These are phyloP conservation scores for Drosophila stalkeri DNA, from an alignment of 2,888 invertebrate species.

Conservation along the genomic window DNA sequence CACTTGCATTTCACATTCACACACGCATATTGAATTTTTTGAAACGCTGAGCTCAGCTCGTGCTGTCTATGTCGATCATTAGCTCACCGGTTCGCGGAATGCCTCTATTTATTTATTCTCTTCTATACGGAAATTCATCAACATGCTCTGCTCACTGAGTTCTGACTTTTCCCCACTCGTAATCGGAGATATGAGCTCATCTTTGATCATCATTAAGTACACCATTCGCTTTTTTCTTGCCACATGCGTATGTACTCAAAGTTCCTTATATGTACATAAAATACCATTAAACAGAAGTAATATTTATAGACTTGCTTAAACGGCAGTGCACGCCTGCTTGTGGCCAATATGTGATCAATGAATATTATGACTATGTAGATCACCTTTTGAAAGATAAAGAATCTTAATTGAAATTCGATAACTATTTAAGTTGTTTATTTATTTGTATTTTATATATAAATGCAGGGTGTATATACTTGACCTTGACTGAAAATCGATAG, in stretches of 20 bases:
- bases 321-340: not conserved
- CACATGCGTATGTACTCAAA: constrained; percentile 8
- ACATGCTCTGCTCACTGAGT: constrained; percentile 16
- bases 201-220: constrained; percentile 21
- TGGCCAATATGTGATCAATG: not conserved
- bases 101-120: constrained; percentile 32
- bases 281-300: constrained; percentile 2
- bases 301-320: not conserved
- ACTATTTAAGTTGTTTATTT: not conserved
- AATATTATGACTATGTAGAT: not conserved
- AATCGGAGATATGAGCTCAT: constrained; percentile 50
- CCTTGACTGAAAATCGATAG: not conserved
- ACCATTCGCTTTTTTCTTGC: constrained; percentile 15
- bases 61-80: constrained; percentile 63
- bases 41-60: constrained; percentile 28
- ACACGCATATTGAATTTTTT: constrained; percentile 1
- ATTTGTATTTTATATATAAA: not conserved
- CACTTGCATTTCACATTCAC: constrained; percentile 26
- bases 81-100: constrained; percentile 60
- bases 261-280: constrained; percentile 3
- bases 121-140: constrained; percentile 60
- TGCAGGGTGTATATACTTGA: not conserved
- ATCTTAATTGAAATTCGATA: not conserved
- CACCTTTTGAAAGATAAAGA: not conserved
- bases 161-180: constrained; percentile 24